Evolutionary conservation across 1,140 invertebrate genomes (phyloP).

Genomic region (Brachionus rubens): DNA sequence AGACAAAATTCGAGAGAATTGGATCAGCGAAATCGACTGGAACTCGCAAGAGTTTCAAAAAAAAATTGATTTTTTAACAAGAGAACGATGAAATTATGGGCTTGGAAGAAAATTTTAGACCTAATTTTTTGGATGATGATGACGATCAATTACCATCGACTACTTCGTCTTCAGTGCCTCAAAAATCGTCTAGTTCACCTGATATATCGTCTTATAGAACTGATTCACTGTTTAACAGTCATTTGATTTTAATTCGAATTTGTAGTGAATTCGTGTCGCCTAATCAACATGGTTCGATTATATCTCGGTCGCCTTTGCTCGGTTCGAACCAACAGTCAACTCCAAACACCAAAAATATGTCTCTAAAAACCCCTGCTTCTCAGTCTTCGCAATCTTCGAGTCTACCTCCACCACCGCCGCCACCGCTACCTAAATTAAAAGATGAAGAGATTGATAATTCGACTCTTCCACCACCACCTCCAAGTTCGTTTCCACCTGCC

Average conservation of each 20-base stretch:
- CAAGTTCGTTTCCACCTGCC: background rate
- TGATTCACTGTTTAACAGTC: conserved; percentile 42
- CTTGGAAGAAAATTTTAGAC: background rate
- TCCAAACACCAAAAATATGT: background rate
- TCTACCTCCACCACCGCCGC: background rate
- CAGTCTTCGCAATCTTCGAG: background rate
- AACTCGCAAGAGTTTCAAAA: conserved; percentile 34
- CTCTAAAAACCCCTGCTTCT: background rate
- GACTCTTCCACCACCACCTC: background rate
- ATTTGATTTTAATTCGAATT: conserved; percentile 27
- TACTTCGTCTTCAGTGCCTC: background rate
- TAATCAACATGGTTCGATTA: background rate
- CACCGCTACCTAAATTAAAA: background rate
- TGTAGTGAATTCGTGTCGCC: conserved; percentile 34
- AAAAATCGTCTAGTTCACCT: background rate
- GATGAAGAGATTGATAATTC: background rate
- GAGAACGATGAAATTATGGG: conserved; percentile 30
- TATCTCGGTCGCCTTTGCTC: background rate
- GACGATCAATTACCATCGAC: background rate
- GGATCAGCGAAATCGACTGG: background rate
- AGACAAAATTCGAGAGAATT: background rate
- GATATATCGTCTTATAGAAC: conserved; percentile 15
- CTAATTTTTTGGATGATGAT: too few species aligned
- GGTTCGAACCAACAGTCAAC: conserved; percentile 17
- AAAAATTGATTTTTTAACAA: conserved; percentile 2